These are phyloP conservation scores for Lepidurus packardi DNA, from an alignment of 1,140 invertebrate genomes.

Conservation along the genomic window DNA sequence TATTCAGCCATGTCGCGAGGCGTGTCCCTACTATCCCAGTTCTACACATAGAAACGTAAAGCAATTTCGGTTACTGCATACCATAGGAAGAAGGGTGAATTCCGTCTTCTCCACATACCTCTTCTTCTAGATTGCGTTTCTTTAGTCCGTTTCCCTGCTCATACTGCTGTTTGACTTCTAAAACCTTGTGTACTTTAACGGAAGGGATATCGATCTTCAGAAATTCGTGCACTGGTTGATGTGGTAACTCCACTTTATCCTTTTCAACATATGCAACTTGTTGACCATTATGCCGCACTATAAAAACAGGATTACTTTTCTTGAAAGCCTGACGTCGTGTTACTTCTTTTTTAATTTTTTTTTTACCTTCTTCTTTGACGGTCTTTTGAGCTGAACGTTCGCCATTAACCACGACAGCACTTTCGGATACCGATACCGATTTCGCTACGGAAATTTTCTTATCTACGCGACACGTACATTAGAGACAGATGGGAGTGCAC, in stretches of 20 bases:
- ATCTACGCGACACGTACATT: not conserved
- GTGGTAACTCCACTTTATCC: not conserved
- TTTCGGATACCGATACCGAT: not conserved
- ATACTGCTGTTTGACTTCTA: not conserved
- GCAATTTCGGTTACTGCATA: not conserved
- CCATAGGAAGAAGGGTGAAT: not conserved
- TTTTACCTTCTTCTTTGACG: not conserved
- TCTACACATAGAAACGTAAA: not conserved
- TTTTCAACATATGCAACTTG: not conserved
- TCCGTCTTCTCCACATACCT: not conserved
- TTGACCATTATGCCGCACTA: not conserved
- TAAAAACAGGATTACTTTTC: not conserved
- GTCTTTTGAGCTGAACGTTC: not conserved
- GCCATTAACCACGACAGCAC: not conserved
- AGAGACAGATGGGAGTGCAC: not conserved
- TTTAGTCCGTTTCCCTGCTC: not conserved
- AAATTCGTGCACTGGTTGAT: not conserved
- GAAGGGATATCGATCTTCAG: not conserved
- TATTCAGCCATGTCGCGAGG: slow-evolving; percentile 55
- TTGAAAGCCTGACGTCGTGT: not conserved
- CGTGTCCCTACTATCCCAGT: slow-evolving; percentile 28
- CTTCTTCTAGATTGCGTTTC: not conserved
- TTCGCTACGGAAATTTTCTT: not conserved
- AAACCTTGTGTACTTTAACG: not conserved
- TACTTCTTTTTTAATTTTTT: not conserved